These are phyloP conservation scores for Arbacia lixula DNA, from an alignment of 53 echinoderm and acorn worm genomes.

Conservation along the genomic window DNA sequence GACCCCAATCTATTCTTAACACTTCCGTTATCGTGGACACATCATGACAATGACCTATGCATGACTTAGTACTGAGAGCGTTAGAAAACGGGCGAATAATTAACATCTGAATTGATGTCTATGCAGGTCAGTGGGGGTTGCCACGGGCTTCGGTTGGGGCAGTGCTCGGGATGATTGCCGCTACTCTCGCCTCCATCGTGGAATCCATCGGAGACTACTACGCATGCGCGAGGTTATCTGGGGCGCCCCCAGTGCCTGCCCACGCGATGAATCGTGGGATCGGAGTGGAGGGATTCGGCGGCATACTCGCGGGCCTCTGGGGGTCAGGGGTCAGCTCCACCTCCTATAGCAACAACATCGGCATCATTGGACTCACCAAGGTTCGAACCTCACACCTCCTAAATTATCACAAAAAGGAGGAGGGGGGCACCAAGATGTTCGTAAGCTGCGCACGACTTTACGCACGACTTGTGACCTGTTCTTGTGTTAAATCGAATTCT, in stretches of 20 bases:
- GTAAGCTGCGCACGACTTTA: too few relatives aligned
- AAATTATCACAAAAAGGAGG: too few relatives aligned
- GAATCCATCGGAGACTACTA: slow-evolving; percentile 88
- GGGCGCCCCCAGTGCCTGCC: slow-evolving; percentile 71
- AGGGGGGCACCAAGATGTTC: too few relatives aligned
- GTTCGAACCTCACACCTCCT: too few relatives aligned
- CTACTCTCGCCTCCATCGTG: slow-evolving; percentile 62
- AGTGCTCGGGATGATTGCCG: slow-evolving; percentile 69
- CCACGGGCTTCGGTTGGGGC: slow-evolving; percentile 48
- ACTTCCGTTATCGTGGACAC: too few relatives aligned
- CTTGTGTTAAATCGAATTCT: too few relatives aligned
- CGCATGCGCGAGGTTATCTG: slow-evolving; percentile 74
- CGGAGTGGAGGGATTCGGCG: slow-evolving; percentile 70
- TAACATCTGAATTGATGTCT: not conserved
- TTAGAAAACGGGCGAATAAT: too few relatives aligned
- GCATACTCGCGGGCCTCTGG: slow-evolving; percentile 69
- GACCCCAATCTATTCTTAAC: too few relatives aligned
- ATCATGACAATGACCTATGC: too few relatives aligned
- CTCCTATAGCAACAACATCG: slow-evolving; percentile 78
- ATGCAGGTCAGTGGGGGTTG: slow-evolving; percentile 78
- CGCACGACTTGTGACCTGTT: too few relatives aligned
- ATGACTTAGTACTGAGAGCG: too few relatives aligned
- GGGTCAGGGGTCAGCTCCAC: slow-evolving; percentile 76
- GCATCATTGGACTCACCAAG: slow-evolving; percentile 74
- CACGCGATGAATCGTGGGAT: slow-evolving; percentile 81